Evolutionary conservation across 2,113 vertebrate species (phyloP).

Genomic region (Hystrix brachyura): DNA sequence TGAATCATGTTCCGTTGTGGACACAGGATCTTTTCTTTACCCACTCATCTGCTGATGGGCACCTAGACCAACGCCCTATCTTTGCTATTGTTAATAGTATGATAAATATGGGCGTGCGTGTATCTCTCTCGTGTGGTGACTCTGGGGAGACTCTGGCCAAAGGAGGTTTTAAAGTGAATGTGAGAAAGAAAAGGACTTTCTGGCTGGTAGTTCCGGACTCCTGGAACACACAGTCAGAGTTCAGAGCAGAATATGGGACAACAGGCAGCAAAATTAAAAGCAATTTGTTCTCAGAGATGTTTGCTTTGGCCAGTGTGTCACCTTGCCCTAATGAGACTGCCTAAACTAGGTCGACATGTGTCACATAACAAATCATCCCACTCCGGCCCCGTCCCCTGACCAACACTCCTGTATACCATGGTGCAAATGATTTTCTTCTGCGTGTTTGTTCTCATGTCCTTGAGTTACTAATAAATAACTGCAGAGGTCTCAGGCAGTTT

Average conservation of each 20-base stretch:
- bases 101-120: not conserved
- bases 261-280: not conserved
- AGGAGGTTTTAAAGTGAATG: no score
- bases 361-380: not conserved
- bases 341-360: not conserved
- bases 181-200: not conserved
- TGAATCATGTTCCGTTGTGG: not conserved
- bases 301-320: not conserved
- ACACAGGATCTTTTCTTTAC: not conserved
- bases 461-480: not conserved
- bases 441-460: not conserved
- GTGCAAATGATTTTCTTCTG: not conserved
- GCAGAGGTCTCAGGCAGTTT: not conserved
- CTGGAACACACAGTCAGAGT: not conserved
- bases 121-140: no score
- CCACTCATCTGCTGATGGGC: not conserved
- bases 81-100: not conserved
- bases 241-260: not conserved
- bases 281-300: not conserved
- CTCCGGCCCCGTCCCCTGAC: not conserved
- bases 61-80: no score
- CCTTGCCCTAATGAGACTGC: not conserved
- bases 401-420: not conserved
- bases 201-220: not conserved
- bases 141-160: not conserved